phyloP scores from a whole-genome alignment of 2,113 vertebrate genomes.

The Tragelaphus buxtoni region DNA sequence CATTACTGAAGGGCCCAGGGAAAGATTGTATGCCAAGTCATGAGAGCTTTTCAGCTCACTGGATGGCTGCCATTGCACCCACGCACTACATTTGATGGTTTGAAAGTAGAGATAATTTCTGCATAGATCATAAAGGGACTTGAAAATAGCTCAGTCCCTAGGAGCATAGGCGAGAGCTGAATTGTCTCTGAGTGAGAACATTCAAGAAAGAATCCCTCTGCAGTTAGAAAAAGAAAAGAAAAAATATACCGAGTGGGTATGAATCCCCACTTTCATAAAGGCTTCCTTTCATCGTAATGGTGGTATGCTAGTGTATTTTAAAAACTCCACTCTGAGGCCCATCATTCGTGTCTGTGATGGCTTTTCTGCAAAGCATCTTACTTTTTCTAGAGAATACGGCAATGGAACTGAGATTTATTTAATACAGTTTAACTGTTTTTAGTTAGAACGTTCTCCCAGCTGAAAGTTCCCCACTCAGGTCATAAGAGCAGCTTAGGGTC shows the following conservation, averaged over 20 bases:
- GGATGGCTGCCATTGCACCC: constrained; percentile 51
- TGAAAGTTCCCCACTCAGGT: background rate
- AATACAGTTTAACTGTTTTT: background rate
- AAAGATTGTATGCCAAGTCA: constrained; percentile 65
- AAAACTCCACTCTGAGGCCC: background rate
- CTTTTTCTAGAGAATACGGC: background rate
- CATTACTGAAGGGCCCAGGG: constrained; percentile 52
- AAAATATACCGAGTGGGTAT: background rate
- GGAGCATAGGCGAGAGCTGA: constrained; percentile 35
- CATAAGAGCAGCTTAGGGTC: background rate
- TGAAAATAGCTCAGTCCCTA: constrained; percentile 62
- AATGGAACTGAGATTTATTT: background rate
- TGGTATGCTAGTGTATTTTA: background rate
- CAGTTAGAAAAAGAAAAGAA: constrained; percentile 5
- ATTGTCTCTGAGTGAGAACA: constrained; percentile 31
- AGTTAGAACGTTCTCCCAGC: background rate
- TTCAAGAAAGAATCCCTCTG: background rate
- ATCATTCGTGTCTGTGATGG: background rate
- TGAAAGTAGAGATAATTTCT: constrained; percentile 67
- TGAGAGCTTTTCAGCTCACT: constrained; percentile 69
- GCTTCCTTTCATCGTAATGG: background rate
- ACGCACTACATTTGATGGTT: constrained; percentile 34
- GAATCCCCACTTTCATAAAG: constrained; percentile 24
- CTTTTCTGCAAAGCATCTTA: constrained; percentile 11
- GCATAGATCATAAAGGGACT: constrained; percentile 70